Base-by-base conservation (phyloP, 2,888 invertebrate species). In the Lepidocyrtinus sp. region DNA sequence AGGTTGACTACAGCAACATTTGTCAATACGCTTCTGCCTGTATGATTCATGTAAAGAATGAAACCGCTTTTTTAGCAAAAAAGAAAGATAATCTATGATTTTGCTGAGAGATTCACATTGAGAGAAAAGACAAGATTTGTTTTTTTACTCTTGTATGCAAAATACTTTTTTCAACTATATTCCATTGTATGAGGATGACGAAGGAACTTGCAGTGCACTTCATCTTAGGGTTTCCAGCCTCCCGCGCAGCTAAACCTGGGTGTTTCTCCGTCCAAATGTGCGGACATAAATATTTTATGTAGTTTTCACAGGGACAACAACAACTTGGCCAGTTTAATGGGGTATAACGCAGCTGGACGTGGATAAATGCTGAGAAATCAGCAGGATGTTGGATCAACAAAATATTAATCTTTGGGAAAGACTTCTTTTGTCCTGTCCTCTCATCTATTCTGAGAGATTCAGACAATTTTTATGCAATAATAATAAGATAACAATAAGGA, bases 331-430 rank as follows among this genome's bases (percentile, higher is more conserved):
- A 81, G 75, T 82, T 81, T 76, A 82, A 81, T 82, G 81, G 80
- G 81, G 81, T 81, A 79, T 85, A 85, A 84, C 85, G 12, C 85
- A 82, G 82, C 82, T 46, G 73, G 82, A 78, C 78, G 77, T 73
- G 65, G 76, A 81, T 82, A 82, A 84, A 82, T 80, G 82, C 82
- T 84, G 83, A 75, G 83, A 82, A 82, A 75, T 82, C 83, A 84
- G 83, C 83, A 84, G 83, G 83, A 82, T 78, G 82, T 82, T 81
- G 83, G 80, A 85, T 83, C 83, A 85, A 85, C 84, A 85, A 84
- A 83, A 80, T 85, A 85, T 85, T 84, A 83, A 85, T 85, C 85
- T 83, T 84, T 68, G 76, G 73, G 75, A 79, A 79, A 79, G 74
- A 75, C 71, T 75, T 74, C 75, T 80, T 80, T 75, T 80, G 75